phyloP scores from a whole-genome alignment of 1,140 invertebrate genomes.

The Acyrthosiphon pisum region DNA sequence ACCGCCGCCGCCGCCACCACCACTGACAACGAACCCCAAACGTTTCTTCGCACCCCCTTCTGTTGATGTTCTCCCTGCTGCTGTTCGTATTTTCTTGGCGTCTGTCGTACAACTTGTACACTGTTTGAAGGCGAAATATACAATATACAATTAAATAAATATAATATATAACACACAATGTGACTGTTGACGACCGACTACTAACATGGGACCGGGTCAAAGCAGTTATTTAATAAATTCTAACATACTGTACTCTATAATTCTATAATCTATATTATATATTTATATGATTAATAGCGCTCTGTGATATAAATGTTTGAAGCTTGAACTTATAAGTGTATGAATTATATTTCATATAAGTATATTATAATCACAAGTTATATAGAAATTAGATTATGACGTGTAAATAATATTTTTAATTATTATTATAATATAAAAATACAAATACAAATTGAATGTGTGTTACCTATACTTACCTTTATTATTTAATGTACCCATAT shows the following conservation, averaged over 20 bases:
- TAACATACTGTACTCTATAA: background rate
- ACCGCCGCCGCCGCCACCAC: background rate
- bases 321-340: too few relatives aligned
- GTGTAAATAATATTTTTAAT: too few relatives aligned
- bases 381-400: too few relatives aligned
- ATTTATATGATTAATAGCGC: background rate
- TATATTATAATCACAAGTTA: too few relatives aligned
- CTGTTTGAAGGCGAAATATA: background rate
- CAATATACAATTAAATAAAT: constrained; percentile 9
- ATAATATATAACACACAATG: background rate
- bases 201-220: background rate
- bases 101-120: background rate
- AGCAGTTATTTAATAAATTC: background rate
- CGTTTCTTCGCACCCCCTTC: background rate
- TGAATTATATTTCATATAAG: too few relatives aligned
- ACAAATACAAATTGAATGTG: too few relatives aligned
- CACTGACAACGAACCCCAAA: background rate
- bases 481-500: too few relatives aligned
- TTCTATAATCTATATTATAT: background rate
- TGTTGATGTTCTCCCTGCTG: background rate
- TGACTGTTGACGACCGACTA: background rate
- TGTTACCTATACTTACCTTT: too few relatives aligned
- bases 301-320: too few relatives aligned
- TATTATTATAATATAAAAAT: too few relatives aligned
- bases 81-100: background rate